A percentile compares a stretch with the other conserved stretches of the same genome.
Evolutionary conservation across 2,888 invertebrate species (phyloP).

Genomic region (Tuta absoluta): DNA sequence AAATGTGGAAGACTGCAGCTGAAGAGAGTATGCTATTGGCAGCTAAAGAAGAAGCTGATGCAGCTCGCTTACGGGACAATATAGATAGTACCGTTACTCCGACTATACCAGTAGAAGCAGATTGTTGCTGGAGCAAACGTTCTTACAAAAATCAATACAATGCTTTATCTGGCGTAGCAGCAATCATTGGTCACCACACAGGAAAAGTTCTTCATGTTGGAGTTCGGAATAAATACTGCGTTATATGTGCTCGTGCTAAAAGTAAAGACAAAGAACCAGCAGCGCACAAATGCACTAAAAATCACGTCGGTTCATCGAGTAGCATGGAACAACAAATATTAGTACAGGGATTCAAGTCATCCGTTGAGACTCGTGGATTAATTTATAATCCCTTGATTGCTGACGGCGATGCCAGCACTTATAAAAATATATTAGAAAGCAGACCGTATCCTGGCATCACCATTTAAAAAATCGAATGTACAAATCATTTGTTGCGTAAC

Average conservation of each 20-base stretch:
- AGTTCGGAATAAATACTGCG: slow-evolving; percentile 37
- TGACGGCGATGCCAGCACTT: slow-evolving; percentile 31
- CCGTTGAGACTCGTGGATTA: slow-evolving; percentile 23
- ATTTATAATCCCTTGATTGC: slow-evolving; percentile 31
- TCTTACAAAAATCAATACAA: slow-evolving; percentile 36
- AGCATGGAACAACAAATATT: slow-evolving; percentile 26
- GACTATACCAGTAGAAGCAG: too few species aligned
- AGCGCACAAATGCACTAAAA: slow-evolving; percentile 33
- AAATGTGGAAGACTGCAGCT: slow-evolving; percentile 20
- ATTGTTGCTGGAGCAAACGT: slow-evolving; percentile 35
- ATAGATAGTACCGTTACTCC: slow-evolving; percentile 28
- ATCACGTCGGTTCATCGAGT: slow-evolving; percentile 29
- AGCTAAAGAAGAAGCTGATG: slow-evolving; percentile 33
- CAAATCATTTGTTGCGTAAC: slow-evolving; percentile 21
- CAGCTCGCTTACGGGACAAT: too few species aligned
- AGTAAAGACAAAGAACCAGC: slow-evolving; percentile 23
- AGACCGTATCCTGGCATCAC: slow-evolving; percentile 26
- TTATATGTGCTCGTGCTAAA: slow-evolving; percentile 34
- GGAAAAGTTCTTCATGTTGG: slow-evolving; percentile 33
- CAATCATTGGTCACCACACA: slow-evolving; percentile 34
- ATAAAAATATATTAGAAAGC: slow-evolving; percentile 27
- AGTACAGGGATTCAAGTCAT: slow-evolving; percentile 28
- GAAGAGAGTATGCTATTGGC: slow-evolving; percentile 27
- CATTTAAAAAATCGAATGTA: slow-evolving; percentile 27
- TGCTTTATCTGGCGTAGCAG: slow-evolving; percentile 37